Base-by-base conservation (phyloP, 2,888 invertebrate genomes). In the Aromia moschata region DNA sequence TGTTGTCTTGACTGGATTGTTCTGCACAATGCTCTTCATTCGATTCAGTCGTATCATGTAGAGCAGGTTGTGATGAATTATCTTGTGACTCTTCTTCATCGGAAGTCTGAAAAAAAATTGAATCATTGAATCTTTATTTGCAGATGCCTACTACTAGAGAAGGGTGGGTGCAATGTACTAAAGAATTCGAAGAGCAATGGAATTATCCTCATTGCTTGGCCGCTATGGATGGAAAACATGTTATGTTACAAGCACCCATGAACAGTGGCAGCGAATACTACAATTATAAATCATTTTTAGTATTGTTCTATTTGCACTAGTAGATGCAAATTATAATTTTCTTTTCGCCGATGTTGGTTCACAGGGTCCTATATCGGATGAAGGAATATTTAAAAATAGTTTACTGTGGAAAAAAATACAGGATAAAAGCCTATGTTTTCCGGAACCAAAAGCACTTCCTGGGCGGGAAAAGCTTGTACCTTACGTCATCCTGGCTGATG, bases 311-410 rank as follows among this genome's bases (percentile, higher is more conserved):
- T 64, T 79, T 46, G 78, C 74, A 30, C 36, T 78, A 46, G 78
- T 74, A 5, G 78, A 80, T 69, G 77, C 77, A 12, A 65, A 80
- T 58, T 80, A 78, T 58, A 73, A 74, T n/a, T 78, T 78, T 65
- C 61, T 71, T 5, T 74, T 66, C 60, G 73, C 77, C 5, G 74
- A 77, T 63, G 65, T 75, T 41, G 77, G 78, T 7, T 64, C 67
- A 18, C 74, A 75, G 63, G 75, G 78, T n/a, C n/a, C n/a, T n/a
- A n/a, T n/a, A n/a, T n/a, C n/a, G n/a, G n/a, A n/a, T n/a, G n/a
- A n/a, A n/a, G n/a, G n/a, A n/a, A n/a, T n/a, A n/a, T n/a, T n/a
- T n/a, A n/a, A n/a, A n/a, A n/a, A n/a, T n/a, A n/a, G n/a, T n/a
- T n/a, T n/a, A n/a, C n/a, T n/a, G n/a, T n/a, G n/a, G n/a, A n/a